Conservation (phyloP, 1,140 invertebrate species). For the Drosophila erecta region DNA sequence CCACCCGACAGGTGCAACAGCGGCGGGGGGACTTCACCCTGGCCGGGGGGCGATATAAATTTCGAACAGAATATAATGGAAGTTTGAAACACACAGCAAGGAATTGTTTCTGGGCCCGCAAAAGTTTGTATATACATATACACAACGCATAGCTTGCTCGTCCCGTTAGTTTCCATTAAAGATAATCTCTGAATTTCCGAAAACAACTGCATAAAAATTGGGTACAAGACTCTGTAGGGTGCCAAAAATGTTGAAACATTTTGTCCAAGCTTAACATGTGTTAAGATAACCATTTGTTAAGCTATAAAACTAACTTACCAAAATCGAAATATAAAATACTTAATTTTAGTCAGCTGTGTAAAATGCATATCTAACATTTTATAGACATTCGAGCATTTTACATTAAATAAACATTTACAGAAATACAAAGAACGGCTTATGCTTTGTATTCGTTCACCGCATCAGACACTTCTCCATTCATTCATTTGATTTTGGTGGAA, state of each 20-base stretch:
- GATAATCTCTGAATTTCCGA: constrained; percentile 12
- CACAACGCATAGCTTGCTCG: not conserved
- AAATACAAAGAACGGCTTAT: not conserved
- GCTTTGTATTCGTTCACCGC: not conserved
- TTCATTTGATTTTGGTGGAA: constrained; percentile 7
- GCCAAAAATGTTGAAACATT: not conserved
- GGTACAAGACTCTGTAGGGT: not conserved
- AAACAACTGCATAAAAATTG: not conserved
- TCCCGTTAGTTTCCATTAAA: constrained; percentile 12
- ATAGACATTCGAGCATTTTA: not conserved
- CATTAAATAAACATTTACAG: not conserved
- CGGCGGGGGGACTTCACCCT: constrained; percentile 2
- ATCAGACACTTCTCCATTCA: not conserved
- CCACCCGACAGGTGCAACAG: constrained; percentile 28
- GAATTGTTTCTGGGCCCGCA: constrained; percentile 23
- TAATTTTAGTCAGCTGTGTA: no score
- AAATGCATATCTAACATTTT: not conserved
- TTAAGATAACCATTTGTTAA: no score
- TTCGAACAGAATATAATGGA: constrained; percentile 26
- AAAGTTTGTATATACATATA: constrained; percentile 20
- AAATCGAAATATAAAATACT: not conserved
- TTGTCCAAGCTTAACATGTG: no score
- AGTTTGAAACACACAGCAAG: constrained; percentile 36
- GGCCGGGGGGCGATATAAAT: constrained; percentile 28
- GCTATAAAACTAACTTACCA: not conserved